Conservation (phyloP, 1,140 invertebrate species). For the Sipha flava region DNA sequence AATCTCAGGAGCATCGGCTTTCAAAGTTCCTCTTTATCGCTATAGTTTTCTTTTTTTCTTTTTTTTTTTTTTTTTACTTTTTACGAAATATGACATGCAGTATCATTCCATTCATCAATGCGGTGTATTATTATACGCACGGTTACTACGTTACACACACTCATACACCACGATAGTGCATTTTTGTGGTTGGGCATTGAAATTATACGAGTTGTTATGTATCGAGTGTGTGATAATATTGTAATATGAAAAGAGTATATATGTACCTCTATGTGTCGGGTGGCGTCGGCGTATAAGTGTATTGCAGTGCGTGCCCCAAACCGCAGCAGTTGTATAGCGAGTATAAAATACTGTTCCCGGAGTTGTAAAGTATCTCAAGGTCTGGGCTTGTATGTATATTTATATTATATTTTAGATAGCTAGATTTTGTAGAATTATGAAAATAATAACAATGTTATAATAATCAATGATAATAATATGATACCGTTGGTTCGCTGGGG, state of each 20-base stretch:
- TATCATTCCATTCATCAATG: neutral
- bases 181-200: neutral
- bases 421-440: too few relatives aligned
- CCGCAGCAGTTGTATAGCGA: too few relatives aligned
- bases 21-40: neutral
- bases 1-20: constrained; percentile 15
- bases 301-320: too few relatives aligned
- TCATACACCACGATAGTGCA: neutral
- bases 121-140: neutral
- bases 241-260: too few relatives aligned
- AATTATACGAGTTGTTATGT: neutral
- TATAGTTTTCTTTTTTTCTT: neutral
- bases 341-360: too few relatives aligned
- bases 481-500: too few relatives aligned
- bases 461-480: too few relatives aligned
- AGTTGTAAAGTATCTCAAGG: too few relatives aligned
- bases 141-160: neutral
- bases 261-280: neutral
- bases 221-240: neutral
- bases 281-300: too few relatives aligned
- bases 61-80: neutral
- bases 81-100: neutral
- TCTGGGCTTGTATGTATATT: too few relatives aligned
- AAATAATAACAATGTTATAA: too few relatives aligned
- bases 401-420: too few relatives aligned